Base-by-base conservation (phyloP, 2,113 vertebrate species). In the pig (Sus scrofa) region DNA sequence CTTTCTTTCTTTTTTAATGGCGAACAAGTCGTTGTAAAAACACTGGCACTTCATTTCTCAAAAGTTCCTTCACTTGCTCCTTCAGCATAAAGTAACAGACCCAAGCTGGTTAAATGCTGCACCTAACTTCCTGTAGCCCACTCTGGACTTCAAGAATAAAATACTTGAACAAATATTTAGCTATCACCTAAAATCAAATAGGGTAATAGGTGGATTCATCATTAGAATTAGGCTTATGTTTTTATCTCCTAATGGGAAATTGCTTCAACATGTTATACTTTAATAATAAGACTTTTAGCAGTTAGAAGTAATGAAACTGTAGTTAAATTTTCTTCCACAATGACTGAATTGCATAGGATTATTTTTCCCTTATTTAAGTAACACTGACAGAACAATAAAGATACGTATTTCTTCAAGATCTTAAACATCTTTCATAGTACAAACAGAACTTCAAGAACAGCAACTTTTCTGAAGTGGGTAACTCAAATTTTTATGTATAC, bases 21-120 rank as follows among this genome's bases (percentile, higher is more conserved):
- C 77, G 65, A 74, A 81, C 34, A 62, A 88, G 32, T 56, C 44
- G 37, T 54, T 93, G 18, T 95, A 94, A 96, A 96, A 96, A 91
- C 67, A 94, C 32, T 86, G 88, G 67, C 54, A 77, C 68, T 62
- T 95, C 39, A 39, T 92, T 95, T 95, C 58, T 93, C 75, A 37
- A 83, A 94, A 87, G 56, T 65, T 87, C 39, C 44, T 39, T 89
- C 70, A 82, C 77, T 85, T 86, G 68, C 60, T 86, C 81, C 60
- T 89, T 65, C 58, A 79, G 70, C 52, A 89, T 52, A 71, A 94
- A 92, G 67, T 52, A 87, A 96, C 5, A 78, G 44, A 93, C 52
- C 6, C 70, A 89, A 60, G 22, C 20, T 67, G 81, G 62, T 37
- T 74, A 70, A 82, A 91, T 32, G 14, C 81, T 71, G 54, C 60